These are phyloP conservation scores for Meandrina meandrites DNA, from an alignment of 92 coral and sea anemone genomes.

Conservation along the genomic window DNA sequence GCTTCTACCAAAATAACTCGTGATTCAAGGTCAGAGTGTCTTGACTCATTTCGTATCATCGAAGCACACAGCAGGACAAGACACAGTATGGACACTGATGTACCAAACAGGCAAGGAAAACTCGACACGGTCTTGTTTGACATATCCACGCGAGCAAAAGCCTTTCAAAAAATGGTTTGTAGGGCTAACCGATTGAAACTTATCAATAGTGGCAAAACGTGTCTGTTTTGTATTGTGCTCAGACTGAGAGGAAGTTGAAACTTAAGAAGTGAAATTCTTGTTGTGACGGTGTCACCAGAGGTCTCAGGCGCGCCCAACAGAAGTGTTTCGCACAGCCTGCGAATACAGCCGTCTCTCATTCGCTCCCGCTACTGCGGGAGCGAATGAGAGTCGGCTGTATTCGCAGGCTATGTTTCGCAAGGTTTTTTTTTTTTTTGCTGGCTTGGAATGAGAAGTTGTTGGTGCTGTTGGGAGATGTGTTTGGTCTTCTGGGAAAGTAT, in stretches of 20 bases:
- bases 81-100: neutral
- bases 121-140: neutral
- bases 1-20: conserved; percentile 3
- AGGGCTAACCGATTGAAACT: neutral
- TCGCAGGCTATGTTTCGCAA: too few relatives aligned
- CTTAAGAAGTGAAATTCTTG: neutral
- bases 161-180: neutral
- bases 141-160: neutral
- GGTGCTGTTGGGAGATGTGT: too few relatives aligned
- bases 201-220: neutral
- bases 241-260: neutral
- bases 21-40: neutral
- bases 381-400: too few relatives aligned
- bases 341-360: too few relatives aligned
- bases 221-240: neutral
- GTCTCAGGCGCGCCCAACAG: too few relatives aligned
- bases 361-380: too few relatives aligned
- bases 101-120: neutral
- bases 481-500: too few relatives aligned
- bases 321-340: too few relatives aligned
- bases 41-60: neutral
- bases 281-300: neutral
- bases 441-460: too few relatives aligned
- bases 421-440: too few relatives aligned
- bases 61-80: neutral